phyloP scores from a whole-genome alignment of 2,113 vertebrate genomes.

The Lamprologus lemairii region DNA sequence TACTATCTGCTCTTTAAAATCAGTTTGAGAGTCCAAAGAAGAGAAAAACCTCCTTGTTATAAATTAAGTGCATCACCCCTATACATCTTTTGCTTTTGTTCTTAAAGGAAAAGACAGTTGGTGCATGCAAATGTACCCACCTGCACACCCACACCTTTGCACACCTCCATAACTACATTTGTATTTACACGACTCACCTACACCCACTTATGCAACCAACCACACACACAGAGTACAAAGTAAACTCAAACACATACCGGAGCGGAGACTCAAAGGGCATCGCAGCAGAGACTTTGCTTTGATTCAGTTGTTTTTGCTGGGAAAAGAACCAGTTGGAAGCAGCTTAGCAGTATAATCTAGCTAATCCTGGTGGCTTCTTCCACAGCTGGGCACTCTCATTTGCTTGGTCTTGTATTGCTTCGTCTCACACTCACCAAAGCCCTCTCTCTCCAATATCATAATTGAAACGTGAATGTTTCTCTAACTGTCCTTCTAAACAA shows the following conservation, averaged over 20 bases:
- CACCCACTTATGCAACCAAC: neutral
- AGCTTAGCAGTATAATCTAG: slow-evolving; percentile 21
- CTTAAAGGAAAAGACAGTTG: neutral
- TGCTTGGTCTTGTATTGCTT: neutral
- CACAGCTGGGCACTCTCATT: slow-evolving; percentile 29
- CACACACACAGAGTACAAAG: neutral
- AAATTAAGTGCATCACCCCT: neutral
- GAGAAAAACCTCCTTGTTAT: neutral
- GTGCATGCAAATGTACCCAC: neutral
- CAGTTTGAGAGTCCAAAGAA: neutral
- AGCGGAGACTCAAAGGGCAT: neutral
- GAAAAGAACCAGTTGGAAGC: slow-evolving; percentile 31
- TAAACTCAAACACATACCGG: slow-evolving; percentile 14
- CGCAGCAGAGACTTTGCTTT: neutral
- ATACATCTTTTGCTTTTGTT: neutral
- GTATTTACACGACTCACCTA: neutral
- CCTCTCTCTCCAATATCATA: neutral
- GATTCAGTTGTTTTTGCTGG: slow-evolving; percentile 19
- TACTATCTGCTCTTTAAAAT: neutral
- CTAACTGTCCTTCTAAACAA: neutral
- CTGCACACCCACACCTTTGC: neutral
- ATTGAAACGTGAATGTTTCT: neutral
- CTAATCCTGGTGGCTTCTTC: slow-evolving; percentile 19
- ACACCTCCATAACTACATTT: neutral
- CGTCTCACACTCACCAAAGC: neutral